A percentile compares a stretch with the other conserved stretches of the same genome.
Conservation (phyloP, 1,140 invertebrate genomes). For the Drosophila suzukii region DNA sequence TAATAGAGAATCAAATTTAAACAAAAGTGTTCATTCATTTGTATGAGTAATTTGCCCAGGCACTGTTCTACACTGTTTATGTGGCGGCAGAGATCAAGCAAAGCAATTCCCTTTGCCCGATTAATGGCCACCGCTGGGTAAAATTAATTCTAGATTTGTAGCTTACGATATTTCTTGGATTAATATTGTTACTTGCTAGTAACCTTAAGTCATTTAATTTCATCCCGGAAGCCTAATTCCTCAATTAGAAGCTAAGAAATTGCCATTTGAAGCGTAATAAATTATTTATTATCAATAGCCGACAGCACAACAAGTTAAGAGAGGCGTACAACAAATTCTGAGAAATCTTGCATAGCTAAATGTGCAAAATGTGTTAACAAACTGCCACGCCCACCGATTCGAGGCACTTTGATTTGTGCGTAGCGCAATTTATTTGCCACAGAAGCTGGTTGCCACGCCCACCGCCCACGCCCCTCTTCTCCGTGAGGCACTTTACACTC, state of each 20-base stretch:
- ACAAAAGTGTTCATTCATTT: no score
- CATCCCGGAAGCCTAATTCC: background rate
- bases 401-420: slow-evolving; percentile 66
- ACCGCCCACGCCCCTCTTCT: background rate
- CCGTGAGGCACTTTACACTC: slow-evolving; percentile 38
- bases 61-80: no score
- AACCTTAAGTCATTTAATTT: background rate
- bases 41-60: no score
- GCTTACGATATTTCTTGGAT: background rate
- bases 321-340: background rate
- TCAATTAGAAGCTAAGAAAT: slow-evolving; percentile 3
- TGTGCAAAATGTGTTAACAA: slow-evolving; percentile 40
- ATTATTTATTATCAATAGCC: slow-evolving; percentile 23
- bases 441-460: slow-evolving; percentile 34
- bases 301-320: background rate
- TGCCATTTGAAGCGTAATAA: slow-evolving; percentile 29
- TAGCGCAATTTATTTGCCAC: slow-evolving; percentile 61
- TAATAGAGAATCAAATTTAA: no score
- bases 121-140: no score
- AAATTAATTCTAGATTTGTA: no score
- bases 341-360: slow-evolving; percentile 9
- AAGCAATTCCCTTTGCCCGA: no score
- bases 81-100: no score
- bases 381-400: slow-evolving; percentile 26
- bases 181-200: no score